phyloP scores from a whole-genome alignment of 1,140 invertebrate species.

The Copidosoma floridanum region DNA sequence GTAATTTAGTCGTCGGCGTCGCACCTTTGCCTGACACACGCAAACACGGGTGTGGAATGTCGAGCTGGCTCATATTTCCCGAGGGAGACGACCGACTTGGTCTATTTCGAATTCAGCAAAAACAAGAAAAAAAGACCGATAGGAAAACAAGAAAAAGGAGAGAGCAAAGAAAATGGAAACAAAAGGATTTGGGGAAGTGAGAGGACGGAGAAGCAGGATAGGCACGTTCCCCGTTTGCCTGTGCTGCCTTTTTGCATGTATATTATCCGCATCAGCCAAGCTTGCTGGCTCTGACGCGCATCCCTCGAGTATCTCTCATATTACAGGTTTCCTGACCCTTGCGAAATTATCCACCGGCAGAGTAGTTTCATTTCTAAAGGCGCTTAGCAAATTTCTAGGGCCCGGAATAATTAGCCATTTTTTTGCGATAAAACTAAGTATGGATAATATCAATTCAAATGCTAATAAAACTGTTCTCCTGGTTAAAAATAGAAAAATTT shows the following conservation, averaged over 20 bases:
- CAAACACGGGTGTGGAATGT: constrained; percentile 14
- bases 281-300: constrained; percentile 12
- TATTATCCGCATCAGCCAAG: too few relatives aligned
- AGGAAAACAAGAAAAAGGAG: background rate
- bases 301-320: constrained; percentile 13
- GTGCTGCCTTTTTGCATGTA: background rate
- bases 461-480: too few relatives aligned
- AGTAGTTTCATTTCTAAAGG: too few relatives aligned
- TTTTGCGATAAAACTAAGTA: too few relatives aligned
- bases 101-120: constrained; percentile 40
- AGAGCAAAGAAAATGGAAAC: too few relatives aligned
- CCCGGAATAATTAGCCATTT: constrained; percentile 9
- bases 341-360: constrained; percentile 15
- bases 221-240: constrained; percentile 29
- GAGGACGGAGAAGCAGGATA: constrained; percentile 18
- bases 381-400: background rate
- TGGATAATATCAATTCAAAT: too few relatives aligned
- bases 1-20: constrained; percentile 13
- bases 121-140: background rate
- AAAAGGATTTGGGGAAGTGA: constrained; percentile 17
- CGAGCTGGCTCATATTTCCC: constrained; percentile 44
- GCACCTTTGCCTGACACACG: constrained; percentile 19
- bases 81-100: constrained; percentile 31
- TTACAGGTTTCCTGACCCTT: constrained; percentile 25
- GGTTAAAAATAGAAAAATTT: too few relatives aligned